Evolutionary conservation across 2,797 vertebrate species (phyloP), one percentile per base, ranked within the genome.

Genomic region (Protosalanx chinensis): DNA sequence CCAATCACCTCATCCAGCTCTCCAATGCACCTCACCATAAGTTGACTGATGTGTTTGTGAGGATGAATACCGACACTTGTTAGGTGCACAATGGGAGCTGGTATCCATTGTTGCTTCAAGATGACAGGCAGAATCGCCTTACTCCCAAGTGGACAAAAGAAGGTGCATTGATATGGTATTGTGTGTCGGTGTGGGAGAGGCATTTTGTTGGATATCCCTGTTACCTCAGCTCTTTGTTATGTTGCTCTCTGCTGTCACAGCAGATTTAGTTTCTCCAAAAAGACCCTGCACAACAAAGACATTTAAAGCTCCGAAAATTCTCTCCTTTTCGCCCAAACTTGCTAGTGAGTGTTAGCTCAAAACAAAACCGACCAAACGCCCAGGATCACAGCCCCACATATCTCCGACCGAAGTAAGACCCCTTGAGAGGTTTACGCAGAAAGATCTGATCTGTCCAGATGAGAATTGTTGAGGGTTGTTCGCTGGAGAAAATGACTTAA

Each of bases 51-150:
- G 75, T 53, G 16, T 81, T 86, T 83, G 81, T 74, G 65, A 37
- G 72, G 60, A 41, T 81, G 73, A 79, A 82, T 78, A 76, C 76
- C 56, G 70, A 78, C 82, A 83, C 86, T 84, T 86, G 78, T 81
- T 76, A 76, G 70, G 73, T 0, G 49, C 76, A 86, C 84, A 88
- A 85, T 85, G 56, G 79, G 76, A 70, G 81, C 81, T 75, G 80
- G 76, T 78, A 46, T 71, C 75, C 72, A 82, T 84, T 86, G 88
- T 85, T 80, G 79, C 76, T 74, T 3, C 64, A 68, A 74, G 80
- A 83, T 84, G 86, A 85, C 77, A 75, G 74, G 79, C 72, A 79
- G 86, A 85, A 87, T 83, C 73, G 33, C 64, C 76, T 80, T 81
- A 61, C 84, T 79, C 30, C 15, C 0, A 23, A 2, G 2, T 1